A percentile compares a stretch with the other conserved stretches of the same genome.
Conservation (phyloP, 2,888 invertebrate genomes). For the Malacosoma neustria region DNA sequence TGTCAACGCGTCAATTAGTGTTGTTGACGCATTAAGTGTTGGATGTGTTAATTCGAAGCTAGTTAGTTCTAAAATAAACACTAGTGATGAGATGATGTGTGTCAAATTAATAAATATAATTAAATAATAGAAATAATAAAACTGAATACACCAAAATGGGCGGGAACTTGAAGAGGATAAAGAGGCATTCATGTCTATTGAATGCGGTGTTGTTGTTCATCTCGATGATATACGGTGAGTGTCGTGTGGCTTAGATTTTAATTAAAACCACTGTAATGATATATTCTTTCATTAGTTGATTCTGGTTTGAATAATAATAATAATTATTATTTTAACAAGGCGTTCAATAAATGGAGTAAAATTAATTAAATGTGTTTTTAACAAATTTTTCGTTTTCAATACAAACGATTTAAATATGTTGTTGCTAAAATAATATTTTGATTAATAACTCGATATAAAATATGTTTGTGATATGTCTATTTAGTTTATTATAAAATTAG, state of each 20-base stretch:
- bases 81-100: slow-evolving; percentile 57
- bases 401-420: too few relatives aligned
- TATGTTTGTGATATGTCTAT: too few relatives aligned
- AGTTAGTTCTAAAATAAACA: slow-evolving; percentile 9
- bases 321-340: too few relatives aligned
- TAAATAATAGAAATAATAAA: slow-evolving; percentile 24
- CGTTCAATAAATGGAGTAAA: too few relatives aligned
- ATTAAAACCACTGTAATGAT: neutral
- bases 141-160: slow-evolving; percentile 53
- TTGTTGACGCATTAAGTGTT: slow-evolving; percentile 56
- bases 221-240: slow-evolving; percentile 67
- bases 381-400: too few relatives aligned
- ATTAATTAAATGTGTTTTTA: too few relatives aligned
- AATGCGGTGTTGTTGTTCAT: slow-evolving; percentile 56
- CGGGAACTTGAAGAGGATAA: slow-evolving; percentile 44
- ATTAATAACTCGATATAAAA: too few relatives aligned
- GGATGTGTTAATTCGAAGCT: slow-evolving; percentile 20
- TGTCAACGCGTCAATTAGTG: slow-evolving; percentile 61
- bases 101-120: slow-evolving; percentile 41
- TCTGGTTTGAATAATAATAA: too few relatives aligned
- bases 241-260: neutral
- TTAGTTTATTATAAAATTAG: too few relatives aligned
- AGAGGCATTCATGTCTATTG: slow-evolving; percentile 53
- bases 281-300: too few relatives aligned
- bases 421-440: too few relatives aligned